phyloP scores from a whole-genome alignment of 1,140 invertebrate species.

The Leptonema lineaticorne region DNA sequence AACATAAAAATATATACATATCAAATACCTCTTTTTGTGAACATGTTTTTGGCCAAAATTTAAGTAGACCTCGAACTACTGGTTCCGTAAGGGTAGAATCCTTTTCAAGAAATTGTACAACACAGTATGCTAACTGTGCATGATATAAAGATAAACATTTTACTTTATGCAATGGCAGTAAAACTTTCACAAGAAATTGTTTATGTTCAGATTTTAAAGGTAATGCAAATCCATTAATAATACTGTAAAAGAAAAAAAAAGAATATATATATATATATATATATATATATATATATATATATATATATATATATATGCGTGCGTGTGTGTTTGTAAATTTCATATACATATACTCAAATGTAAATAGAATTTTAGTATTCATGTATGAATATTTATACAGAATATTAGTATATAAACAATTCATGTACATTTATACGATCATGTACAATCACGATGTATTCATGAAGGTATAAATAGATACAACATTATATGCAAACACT shows the following conservation, averaged over 20 bases:
- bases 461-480: too few relatives aligned
- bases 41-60: conserved; percentile 99
- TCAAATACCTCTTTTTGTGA: conserved; percentile 86
- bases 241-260: conserved; percentile 63
- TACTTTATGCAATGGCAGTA: conserved; percentile 97
- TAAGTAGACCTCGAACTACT: conserved; percentile 92
- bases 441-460: too few relatives aligned
- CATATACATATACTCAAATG: too few relatives aligned
- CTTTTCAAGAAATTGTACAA: conserved; percentile 99
- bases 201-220: conserved; percentile 97
- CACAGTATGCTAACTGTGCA: conserved; percentile 98
- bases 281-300: neutral
- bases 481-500: too few relatives aligned
- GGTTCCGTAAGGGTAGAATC: conserved; percentile 95
- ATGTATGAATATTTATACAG: too few relatives aligned
- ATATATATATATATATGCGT: neutral
- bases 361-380: too few relatives aligned
- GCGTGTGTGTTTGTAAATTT: too few relatives aligned
- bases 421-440: too few relatives aligned
- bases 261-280: neutral
- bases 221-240: conserved; percentile 98
- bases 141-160: conserved; percentile 91
- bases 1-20: neutral
- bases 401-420: too few relatives aligned
- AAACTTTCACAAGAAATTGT: conserved; percentile 96